A percentile compares a stretch with the other conserved stretches of the same genome.
Conservation (phyloP, 2,888 invertebrate genomes). For the Hyalella azteca region DNA sequence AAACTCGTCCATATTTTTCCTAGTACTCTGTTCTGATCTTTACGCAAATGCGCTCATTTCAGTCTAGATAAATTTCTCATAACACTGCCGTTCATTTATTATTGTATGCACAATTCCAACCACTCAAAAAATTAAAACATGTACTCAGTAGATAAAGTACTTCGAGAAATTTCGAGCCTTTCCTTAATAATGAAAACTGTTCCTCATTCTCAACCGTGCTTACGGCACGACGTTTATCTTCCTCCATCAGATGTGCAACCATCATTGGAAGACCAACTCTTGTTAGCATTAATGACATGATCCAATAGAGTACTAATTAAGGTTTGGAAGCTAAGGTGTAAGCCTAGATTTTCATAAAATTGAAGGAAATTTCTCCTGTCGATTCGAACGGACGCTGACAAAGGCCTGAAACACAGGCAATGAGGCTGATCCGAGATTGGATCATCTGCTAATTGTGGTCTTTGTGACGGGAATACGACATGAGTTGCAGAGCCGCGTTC, state of each 20-base stretch:
- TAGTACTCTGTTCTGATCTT: too few relatives aligned
- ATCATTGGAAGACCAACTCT: constrained; percentile 21
- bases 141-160: too few relatives aligned
- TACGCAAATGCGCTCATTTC: too few relatives aligned
- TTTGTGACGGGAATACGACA: neutral
- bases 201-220: too few relatives aligned
- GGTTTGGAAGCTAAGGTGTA: neutral
- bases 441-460: constrained; percentile 17
- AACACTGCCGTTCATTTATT: too few relatives aligned
- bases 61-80: too few relatives aligned
- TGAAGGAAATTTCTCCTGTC: constrained; percentile 1
- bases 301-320: constrained; percentile 23
- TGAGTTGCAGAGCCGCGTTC: neutral
- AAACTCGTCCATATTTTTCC: too few relatives aligned
- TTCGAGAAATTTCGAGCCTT: too few relatives aligned
- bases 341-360: neutral
- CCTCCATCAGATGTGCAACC: too few relatives aligned
- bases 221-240: neutral
- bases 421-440: constrained; percentile 23
- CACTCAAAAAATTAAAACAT: too few relatives aligned
- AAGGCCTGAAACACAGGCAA: constrained; percentile 15
- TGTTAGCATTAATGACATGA: constrained; percentile 30
- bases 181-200: too few relatives aligned
- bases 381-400: constrained; percentile 16
- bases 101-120: too few relatives aligned